Evolutionary conservation across 2,797 vertebrate species (phyloP).

Genomic region (Labroides dimidiatus): DNA sequence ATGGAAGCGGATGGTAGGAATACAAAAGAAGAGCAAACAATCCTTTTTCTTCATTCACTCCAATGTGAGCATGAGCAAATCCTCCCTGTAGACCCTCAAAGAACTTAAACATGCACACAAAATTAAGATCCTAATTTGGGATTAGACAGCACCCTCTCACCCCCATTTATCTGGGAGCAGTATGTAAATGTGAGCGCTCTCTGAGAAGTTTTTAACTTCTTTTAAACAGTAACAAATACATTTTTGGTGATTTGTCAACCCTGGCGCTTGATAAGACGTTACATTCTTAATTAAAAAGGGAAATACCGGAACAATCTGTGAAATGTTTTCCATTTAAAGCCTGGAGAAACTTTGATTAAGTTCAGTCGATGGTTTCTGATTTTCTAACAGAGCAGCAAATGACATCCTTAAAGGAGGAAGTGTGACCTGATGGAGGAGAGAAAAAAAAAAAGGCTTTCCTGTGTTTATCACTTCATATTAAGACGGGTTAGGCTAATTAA

Average conservation of each 20-base stretch:
- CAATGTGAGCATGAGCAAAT: slow-evolving; percentile 1
- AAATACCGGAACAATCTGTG: slow-evolving; percentile 78
- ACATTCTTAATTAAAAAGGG: slow-evolving; percentile 76
- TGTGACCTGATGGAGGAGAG: slow-evolving; percentile 16
- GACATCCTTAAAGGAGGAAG: slow-evolving; percentile 57
- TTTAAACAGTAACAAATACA: slow-evolving; percentile 63
- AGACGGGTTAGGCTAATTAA: background rate
- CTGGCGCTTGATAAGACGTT: slow-evolving; percentile 73
- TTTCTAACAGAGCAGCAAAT: slow-evolving; percentile 79
- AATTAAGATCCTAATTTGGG: slow-evolving; percentile 74
- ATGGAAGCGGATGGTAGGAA: background rate
- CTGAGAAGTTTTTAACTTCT: slow-evolving; percentile 58
- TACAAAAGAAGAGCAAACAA: slow-evolving; percentile 12
- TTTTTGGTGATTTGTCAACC: slow-evolving; percentile 73
- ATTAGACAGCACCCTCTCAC: slow-evolving; percentile 51
- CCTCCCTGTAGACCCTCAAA: slow-evolving; percentile 32
- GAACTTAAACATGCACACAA: slow-evolving; percentile 38
- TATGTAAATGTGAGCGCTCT: slow-evolving; percentile 64
- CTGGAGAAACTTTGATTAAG: slow-evolving; percentile 73
- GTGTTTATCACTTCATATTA: slow-evolving; percentile 7
- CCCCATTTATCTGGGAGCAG: slow-evolving; percentile 57
- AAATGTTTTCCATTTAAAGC: slow-evolving; percentile 77
- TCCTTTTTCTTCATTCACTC: slow-evolving; percentile 1
- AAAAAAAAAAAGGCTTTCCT: background rate
- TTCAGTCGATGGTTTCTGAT: slow-evolving; percentile 69